Evolutionary conservation across 2,113 vertebrate genomes (phyloP).

Genomic region (Periophthalmodon schlosseri): DNA sequence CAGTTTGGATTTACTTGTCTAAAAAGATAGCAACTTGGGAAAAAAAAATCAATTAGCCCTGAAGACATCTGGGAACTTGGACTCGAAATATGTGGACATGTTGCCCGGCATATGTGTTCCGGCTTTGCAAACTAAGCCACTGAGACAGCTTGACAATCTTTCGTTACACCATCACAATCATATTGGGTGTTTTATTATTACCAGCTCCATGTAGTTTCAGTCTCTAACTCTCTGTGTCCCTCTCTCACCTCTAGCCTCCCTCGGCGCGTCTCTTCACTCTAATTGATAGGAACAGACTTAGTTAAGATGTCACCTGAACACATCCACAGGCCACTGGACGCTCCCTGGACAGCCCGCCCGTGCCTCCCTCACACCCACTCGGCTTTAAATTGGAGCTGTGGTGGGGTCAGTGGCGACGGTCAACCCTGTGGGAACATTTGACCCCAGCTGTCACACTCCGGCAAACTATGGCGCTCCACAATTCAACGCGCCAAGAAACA

Average conservation of each 20-base stretch:
- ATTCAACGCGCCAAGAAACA: constrained; percentile 17
- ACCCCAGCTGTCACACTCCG: constrained; percentile 66
- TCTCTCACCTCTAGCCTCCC: constrained; percentile 48
- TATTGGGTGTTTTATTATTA: background rate
- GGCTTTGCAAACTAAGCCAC: background rate
- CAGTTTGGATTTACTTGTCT: too few relatives aligned
- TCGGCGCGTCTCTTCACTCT: constrained; percentile 48
- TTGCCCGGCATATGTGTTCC: background rate
- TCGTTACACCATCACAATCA: background rate
- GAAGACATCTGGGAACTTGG: background rate
- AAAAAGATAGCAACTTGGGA: background rate
- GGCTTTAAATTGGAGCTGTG: constrained; percentile 70
- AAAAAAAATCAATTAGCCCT: too few relatives aligned
- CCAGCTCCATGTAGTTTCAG: background rate
- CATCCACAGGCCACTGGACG: constrained; percentile 51
- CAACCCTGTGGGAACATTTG: constrained; percentile 53
- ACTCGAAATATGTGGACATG: background rate
- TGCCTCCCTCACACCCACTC: constrained; percentile 47
- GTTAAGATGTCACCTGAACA: constrained; percentile 78
- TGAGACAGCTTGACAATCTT: background rate
- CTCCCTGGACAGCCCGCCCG: constrained; percentile 43
- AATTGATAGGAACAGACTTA: constrained; percentile 76
- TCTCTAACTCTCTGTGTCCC: constrained; percentile 9
- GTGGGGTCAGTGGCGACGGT: constrained; percentile 58
- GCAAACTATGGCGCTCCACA: constrained; percentile 25